phyloP scores from a whole-genome alignment of 2,113 vertebrate genomes.

The Otocyon megalotis region DNA sequence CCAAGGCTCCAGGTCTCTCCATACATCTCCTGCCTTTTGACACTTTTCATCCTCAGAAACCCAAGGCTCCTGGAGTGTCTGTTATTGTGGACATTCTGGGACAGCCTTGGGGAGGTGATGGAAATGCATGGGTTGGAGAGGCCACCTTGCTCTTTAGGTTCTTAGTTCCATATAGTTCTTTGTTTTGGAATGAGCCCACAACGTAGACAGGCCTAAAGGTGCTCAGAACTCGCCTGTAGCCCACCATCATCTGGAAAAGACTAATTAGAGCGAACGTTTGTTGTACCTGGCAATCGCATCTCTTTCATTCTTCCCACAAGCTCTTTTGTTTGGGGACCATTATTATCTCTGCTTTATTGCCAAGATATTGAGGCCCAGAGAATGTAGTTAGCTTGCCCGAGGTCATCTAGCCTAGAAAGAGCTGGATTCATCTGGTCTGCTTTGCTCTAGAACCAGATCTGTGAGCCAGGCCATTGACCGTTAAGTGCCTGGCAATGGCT shows the following conservation, averaged over 20 bases:
- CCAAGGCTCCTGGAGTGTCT: background rate
- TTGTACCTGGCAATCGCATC: background rate
- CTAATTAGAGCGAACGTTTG: background rate
- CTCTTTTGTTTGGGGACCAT: background rate
- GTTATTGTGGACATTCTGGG: background rate
- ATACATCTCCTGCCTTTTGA: background rate
- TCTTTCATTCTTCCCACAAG: background rate
- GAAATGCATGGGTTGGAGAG: background rate
- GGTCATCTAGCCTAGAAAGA: constrained; percentile 2
- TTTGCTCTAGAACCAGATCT: background rate
- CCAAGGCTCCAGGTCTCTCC: background rate
- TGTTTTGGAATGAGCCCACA: background rate
- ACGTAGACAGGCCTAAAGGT: background rate
- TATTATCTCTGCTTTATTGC: background rate
- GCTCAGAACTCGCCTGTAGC: background rate
- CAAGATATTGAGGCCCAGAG: background rate
- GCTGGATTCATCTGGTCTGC: background rate
- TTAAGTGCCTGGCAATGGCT: background rate
- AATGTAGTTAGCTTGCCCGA: background rate
- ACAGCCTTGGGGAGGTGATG: background rate
- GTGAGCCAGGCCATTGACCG: background rate
- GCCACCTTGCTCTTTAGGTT: background rate
- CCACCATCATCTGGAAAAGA: background rate
- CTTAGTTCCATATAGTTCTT: background rate
- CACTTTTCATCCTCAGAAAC: background rate